Conservation (phyloP, 2,888 invertebrate genomes). For the Cataglyphis livida region DNA sequence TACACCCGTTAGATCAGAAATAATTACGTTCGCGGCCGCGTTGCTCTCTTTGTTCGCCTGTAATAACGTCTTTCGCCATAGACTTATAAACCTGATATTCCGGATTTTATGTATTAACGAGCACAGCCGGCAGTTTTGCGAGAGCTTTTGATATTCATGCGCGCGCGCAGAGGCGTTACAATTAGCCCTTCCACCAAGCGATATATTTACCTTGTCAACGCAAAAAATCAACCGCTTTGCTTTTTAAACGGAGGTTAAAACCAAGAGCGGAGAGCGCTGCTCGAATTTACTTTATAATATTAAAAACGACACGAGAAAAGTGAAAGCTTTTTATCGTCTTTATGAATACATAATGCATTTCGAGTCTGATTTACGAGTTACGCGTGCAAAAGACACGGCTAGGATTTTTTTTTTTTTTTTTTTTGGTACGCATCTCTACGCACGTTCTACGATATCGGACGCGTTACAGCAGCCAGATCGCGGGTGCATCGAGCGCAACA, state of each 20-base stretch:
- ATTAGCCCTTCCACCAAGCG: conserved; percentile 58
- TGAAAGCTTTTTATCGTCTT: background rate
- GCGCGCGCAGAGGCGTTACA: conserved; percentile 52
- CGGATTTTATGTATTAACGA: conserved; percentile 70
- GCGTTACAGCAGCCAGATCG: conserved; percentile 41
- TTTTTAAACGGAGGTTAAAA: background rate
- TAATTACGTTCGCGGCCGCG: conserved; percentile 60
- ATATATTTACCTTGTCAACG: conserved; percentile 14
- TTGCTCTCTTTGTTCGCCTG: conserved; percentile 65
- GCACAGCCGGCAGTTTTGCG: conserved; percentile 17
- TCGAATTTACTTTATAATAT: background rate
- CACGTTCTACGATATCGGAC: conserved; percentile 13
- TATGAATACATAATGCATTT: conserved; percentile 6
- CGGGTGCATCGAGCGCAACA: conserved; percentile 53
- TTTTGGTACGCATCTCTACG: background rate
- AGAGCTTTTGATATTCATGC: conserved; percentile 64
- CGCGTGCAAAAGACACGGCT: background rate
- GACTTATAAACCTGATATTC: conserved; percentile 67
- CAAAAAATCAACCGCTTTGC: background rate
- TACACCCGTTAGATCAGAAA: conserved; percentile 67
- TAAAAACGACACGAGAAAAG: conserved; percentile 3
- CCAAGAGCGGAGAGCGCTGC: background rate
- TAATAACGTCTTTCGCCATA: conserved; percentile 65
- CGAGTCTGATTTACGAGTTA: background rate
- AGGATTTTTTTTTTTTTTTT: conserved; percentile 16